These are phyloP conservation scores for Pelmatolapia mariae DNA, from an alignment of 2,113 vertebrate species.

Conservation along the genomic window DNA sequence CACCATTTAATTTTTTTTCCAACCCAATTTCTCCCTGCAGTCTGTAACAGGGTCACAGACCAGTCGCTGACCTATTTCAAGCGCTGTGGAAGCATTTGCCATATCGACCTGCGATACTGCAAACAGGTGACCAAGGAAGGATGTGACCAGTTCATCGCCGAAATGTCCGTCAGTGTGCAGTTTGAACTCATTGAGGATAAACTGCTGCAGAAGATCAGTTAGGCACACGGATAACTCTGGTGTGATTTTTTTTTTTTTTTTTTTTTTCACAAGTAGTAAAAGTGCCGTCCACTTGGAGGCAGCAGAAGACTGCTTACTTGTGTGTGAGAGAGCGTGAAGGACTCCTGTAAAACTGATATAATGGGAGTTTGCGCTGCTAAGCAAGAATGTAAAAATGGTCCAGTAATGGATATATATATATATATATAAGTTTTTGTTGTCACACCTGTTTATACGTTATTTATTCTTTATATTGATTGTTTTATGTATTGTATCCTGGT, in stretches of 20 bases:
- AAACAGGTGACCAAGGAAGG: constrained; percentile 93
- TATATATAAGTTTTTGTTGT: constrained; percentile 20
- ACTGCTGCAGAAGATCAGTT: constrained; percentile 92
- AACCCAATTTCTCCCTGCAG: constrained; percentile 58
- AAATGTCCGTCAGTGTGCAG: constrained; percentile 95
- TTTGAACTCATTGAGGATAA: constrained; percentile 93
- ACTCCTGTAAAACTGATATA: background rate
- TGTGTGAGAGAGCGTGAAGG: background rate
- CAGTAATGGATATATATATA: background rate
- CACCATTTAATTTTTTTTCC: background rate
- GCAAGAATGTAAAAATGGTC: constrained; percentile 49
- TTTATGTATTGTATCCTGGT: constrained; percentile 58
- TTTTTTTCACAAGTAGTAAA: background rate
- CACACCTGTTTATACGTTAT: constrained; percentile 54
- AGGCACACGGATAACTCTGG: constrained; percentile 17
- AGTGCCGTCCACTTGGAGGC: constrained; percentile 48
- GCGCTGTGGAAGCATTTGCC: constrained; percentile 93
- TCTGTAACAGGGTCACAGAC: constrained; percentile 94
- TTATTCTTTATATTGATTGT: constrained; percentile 66
- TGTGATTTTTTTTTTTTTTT: background rate
- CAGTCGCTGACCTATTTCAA: constrained; percentile 97
- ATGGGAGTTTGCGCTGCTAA: constrained; percentile 27
- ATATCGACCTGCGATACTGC: constrained; percentile 94
- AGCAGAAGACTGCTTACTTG: constrained; percentile 17
- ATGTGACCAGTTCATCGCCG: constrained; percentile 91